Percentiles rank a stretch among this genome's conserved stretches.
Conservation (phyloP, 2,113 vertebrate species). For the Prietella phreatophila region DNA sequence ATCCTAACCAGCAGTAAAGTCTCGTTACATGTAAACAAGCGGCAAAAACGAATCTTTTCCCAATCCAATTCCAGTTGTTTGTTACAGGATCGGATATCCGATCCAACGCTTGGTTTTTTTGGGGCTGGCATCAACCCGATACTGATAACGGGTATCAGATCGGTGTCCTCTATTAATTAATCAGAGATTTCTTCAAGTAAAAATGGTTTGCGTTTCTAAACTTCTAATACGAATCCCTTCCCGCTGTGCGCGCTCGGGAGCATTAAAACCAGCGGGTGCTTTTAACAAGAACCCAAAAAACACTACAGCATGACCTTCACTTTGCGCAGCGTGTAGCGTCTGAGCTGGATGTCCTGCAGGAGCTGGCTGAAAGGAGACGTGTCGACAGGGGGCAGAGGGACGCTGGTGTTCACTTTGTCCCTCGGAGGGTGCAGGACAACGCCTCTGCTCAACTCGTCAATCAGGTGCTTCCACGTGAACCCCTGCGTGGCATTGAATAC, state of each 20-base stretch:
- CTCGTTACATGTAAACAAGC: not conserved
- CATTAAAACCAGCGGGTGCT: too few relatives aligned
- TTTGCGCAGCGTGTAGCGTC: slow-evolving; percentile 66
- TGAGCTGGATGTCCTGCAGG: slow-evolving; percentile 67
- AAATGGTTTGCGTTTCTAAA: not conserved
- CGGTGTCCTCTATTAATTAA: not conserved
- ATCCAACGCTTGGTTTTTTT: too few relatives aligned
- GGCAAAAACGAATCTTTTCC: not conserved
- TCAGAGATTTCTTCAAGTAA: not conserved
- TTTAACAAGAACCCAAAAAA: not conserved
- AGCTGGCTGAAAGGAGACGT: slow-evolving; percentile 62
- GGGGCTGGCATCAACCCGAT: not conserved
- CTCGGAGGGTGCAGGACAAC: slow-evolving; percentile 55
- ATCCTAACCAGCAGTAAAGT: not conserved
- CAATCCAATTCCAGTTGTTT: not conserved
- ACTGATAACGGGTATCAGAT: not conserved
- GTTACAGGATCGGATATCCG: not conserved
- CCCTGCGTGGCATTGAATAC: slow-evolving; percentile 39
- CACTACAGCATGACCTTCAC: slow-evolving; percentile 58
- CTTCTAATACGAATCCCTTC: not conserved
- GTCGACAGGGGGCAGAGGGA: not conserved
- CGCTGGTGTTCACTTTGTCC: rapidly evolving
- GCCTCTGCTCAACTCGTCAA: slow-evolving; percentile 62
- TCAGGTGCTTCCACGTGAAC: slow-evolving; percentile 54
- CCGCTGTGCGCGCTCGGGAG: not conserved